These are phyloP conservation scores for Argyrosomus japonicus DNA, from an alignment of 2,113 vertebrate species.

Conservation along the genomic window DNA sequence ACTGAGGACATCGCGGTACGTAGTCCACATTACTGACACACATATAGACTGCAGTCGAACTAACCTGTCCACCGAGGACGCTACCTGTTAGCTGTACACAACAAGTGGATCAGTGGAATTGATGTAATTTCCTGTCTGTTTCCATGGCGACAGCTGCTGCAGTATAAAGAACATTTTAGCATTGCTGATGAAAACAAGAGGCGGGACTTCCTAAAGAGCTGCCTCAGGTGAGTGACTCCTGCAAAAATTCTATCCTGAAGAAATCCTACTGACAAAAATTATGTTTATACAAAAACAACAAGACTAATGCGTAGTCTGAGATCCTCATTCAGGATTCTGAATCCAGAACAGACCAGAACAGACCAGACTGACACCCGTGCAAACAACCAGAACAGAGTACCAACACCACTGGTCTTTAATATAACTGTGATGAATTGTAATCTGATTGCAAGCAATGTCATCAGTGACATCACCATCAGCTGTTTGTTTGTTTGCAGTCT, in stretches of 20 bases:
- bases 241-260: neutral
- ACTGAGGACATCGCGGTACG: constrained; percentile 92
- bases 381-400: neutral
- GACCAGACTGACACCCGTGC: neutral
- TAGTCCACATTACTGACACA: neutral
- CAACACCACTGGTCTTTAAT: no score
- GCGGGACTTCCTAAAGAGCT: constrained; percentile 94
- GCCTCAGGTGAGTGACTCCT: constrained; percentile 87
- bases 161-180: constrained; percentile 92
- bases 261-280: no score
- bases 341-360: no score
- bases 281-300: no score
- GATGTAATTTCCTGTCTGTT: constrained; percentile 9
- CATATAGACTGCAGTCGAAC: neutral
- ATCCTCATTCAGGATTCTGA: no score
- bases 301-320: no score
- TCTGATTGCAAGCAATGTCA: constrained; percentile 3
- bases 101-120: neutral
- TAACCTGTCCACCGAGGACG: no score
- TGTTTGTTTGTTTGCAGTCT: constrained; percentile 82
- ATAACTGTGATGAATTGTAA: neutral
- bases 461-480: neutral
- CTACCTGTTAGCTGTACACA: no score
- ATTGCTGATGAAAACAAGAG: constrained; percentile 90
- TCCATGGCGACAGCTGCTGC: constrained; percentile 86